Percentiles rank a stretch among this genome's conserved stretches.
These are phyloP conservation scores for Metallyticus violacea DNA, from an alignment of 2,888 invertebrate species.

Conservation along the genomic window DNA sequence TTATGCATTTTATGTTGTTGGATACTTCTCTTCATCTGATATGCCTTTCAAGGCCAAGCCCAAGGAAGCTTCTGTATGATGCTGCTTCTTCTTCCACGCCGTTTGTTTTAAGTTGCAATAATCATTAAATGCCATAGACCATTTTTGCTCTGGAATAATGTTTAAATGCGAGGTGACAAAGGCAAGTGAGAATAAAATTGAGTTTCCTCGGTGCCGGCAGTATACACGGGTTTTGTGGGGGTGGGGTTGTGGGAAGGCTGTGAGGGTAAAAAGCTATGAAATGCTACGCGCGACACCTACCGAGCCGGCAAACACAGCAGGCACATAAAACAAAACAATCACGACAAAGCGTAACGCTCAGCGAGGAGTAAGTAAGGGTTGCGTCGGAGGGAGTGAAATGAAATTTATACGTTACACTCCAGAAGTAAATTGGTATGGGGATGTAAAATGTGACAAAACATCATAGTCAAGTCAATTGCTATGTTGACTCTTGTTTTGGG, in stretches of 20 bases:
- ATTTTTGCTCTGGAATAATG: slow-evolving; percentile 1
- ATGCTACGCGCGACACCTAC: slow-evolving; percentile 18
- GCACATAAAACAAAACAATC: slow-evolving; percentile 17
- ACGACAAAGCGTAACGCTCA: slow-evolving; percentile 14
- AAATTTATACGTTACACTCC: slow-evolving; percentile 10
- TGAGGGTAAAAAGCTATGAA: slow-evolving; percentile 19
- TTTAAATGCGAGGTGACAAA: slow-evolving; percentile 17
- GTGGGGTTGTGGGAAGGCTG: slow-evolving; percentile 5
- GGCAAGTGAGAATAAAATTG: slow-evolving; percentile 19
- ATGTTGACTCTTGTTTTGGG: background rate
- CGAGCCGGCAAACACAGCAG: slow-evolving; percentile 8
- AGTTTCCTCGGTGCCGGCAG: slow-evolving; percentile 15
- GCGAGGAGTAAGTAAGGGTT: slow-evolving; percentile 18
- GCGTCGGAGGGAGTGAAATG: slow-evolving; percentile 3
- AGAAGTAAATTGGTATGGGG: background rate
- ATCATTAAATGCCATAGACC: background rate
- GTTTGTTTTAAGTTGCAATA: background rate
- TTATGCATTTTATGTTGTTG: too few species aligned
- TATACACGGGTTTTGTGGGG: slow-evolving; percentile 15
- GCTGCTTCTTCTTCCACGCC: too few species aligned
- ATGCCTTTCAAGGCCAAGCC: too few species aligned
- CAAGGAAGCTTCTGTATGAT: too few species aligned
- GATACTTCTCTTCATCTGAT: too few species aligned
- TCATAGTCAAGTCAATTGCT: background rate
- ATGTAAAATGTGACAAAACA: slow-evolving; percentile 15